Base-by-base conservation (phyloP, 2,113 vertebrate species). In the Dasyurus viverrinus region DNA sequence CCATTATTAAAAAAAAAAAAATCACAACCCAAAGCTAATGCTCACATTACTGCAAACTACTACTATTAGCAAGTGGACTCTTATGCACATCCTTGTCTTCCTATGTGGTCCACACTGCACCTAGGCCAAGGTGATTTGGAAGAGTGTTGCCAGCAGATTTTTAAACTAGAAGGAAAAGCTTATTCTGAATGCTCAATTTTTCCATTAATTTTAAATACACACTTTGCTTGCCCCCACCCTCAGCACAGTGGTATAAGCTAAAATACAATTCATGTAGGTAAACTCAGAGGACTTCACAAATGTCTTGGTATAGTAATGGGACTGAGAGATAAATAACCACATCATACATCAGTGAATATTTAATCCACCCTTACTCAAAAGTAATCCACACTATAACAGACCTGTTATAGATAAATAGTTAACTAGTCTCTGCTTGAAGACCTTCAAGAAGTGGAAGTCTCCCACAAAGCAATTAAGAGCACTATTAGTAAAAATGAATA, bases 11-110 rank as follows among this genome's bases (percentile, higher is more conserved):
- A n/a, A 89, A 50, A 36, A 36, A 0, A 2, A 46, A 46, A 24
- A 25, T 92, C 92, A 91, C 53, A 84, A 92, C 90, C 95, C 23
- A 8, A 57, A 94, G 30, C 48, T 89, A 24, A 91, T 50, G 42
- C 8, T 54, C 55, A 95, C 2, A 89, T 0, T 0, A 2, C 68
- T 42, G n/a, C 68, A 84, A 84, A 84, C 68, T 8, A n/a, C 68
- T 26, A 22, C 68, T 42, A 42, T 94, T 47, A 95, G 90, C 47
- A 91, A 53, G 52, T 91, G 57, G 54, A 76, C 90, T 19, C 93
- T 68, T 94, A 76, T 96, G 89, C 8, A 26, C 89, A 92, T 93
- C 90, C 94, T 95, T 47, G 93, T 89, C 27, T 95, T 94, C 89
- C 36, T 55, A 91, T 91, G 6, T 89, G 92, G 57, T 84, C 12